These are phyloP conservation scores for Dicerorhinus sumatrensis DNA, from an alignment of 2,113 vertebrate species.

Conservation along the genomic window DNA sequence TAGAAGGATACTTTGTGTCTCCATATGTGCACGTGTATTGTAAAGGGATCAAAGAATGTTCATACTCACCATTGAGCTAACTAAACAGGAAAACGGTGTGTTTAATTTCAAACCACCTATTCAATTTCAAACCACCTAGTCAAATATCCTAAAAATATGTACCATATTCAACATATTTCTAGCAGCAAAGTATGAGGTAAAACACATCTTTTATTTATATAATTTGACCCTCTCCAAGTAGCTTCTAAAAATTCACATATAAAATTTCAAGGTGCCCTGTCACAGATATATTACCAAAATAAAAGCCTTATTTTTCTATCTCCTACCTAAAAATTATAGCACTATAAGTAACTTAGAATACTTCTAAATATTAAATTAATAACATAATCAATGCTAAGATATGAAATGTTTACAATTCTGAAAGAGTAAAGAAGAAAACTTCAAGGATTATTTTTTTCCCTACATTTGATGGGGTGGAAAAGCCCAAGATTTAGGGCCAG, in stretches of 20 bases:
- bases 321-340: constrained; percentile 43
- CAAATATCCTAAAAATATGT: constrained; percentile 28
- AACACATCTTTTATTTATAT: constrained; percentile 62
- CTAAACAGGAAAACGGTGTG: background rate
- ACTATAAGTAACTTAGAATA: background rate
- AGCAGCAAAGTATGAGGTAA: constrained; percentile 4
- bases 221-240: constrained; percentile 20
- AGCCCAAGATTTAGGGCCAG: background rate
- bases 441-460: background rate
- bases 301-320: constrained; percentile 57
- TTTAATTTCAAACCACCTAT: constrained; percentile 34
- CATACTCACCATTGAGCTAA: background rate
- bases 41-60: background rate
- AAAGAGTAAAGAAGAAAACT: background rate
- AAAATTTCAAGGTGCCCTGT: constrained; percentile 59
- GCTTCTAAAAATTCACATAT: constrained; percentile 52
- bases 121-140: background rate
- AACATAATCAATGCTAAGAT: constrained; percentile 29
- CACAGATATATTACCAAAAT: constrained; percentile 48
- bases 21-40: background rate
- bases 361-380: constrained; percentile 52
- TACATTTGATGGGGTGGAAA: background rate
- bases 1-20: background rate
- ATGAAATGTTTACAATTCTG: constrained; percentile 7
- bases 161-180: constrained; percentile 35